phyloP scores from a whole-genome alignment of 1,140 invertebrate species.

The Procambarus clarkii region DNA sequence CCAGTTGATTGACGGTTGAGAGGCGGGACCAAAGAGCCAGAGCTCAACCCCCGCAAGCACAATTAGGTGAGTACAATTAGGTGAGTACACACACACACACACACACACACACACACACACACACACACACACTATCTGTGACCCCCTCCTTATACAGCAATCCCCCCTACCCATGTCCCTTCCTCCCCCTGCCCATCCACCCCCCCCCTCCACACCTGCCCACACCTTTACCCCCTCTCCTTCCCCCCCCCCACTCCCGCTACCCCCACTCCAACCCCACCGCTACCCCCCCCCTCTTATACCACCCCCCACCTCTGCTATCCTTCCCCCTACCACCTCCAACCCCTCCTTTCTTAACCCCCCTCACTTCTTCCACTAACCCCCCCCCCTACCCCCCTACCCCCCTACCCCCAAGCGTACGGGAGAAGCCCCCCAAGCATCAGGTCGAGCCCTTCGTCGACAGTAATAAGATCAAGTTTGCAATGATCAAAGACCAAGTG shows the following conservation, averaged over 20 bases:
- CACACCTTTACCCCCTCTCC: background rate
- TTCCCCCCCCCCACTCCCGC: background rate
- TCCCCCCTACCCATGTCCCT: background rate
- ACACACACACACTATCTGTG: too few species aligned
- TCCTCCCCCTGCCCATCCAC: background rate
- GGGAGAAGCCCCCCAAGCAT: slow-evolving; percentile 43
- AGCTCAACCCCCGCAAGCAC: too few species aligned
- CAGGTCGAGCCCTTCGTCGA: slow-evolving; percentile 29
- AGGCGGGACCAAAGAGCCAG: too few species aligned
- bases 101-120: too few species aligned
- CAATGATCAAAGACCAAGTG: slow-evolving; percentile 51
- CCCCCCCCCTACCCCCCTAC: background rate
- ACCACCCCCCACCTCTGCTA: background rate
- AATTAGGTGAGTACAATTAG: too few species aligned
- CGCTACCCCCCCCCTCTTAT: background rate
- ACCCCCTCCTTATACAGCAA: too few species aligned
- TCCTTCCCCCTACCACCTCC: background rate
- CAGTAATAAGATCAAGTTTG: slow-evolving; percentile 58
- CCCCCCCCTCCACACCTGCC: background rate
- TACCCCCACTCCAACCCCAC: too few species aligned
- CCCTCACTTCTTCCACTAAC: background rate
- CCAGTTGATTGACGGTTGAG: too few species aligned
- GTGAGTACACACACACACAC: too few species aligned
- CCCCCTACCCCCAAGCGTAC: background rate
- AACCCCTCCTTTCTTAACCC: background rate